Base-by-base conservation (phyloP, 2,888 invertebrate species). In the Tenthredo amoena region DNA sequence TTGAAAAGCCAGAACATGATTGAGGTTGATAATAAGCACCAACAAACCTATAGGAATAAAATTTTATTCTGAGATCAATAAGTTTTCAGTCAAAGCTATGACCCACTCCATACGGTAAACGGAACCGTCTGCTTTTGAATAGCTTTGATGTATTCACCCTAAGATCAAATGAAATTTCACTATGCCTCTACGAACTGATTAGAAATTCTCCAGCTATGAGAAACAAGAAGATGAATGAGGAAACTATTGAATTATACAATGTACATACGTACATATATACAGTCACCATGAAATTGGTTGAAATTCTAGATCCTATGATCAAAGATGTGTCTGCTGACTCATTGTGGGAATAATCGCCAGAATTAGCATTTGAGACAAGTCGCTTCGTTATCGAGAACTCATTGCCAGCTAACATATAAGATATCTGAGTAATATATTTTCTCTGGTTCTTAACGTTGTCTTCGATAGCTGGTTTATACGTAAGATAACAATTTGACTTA, bases 401-500 rank as follows among this genome's bases (percentile, higher is more conserved):
- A 26, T 62, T 62, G 10, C 21, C 62, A 74, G 40, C 4, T 21
- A 43, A 43, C 72, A 71, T 71, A 12, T 18, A 37, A 1, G 5
- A 68, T 68, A 34, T 15, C 37, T 40, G 9, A 37, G 18, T 43
- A 21, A n/a, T 43, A 74, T 74, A 74, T 43, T 18, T 43, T 43
- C 21, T 43, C n/a, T n/a, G 2, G 72, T 43, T 21, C 21, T 43
- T 21, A 40, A 72, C 12, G n/a, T 72, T 37, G 7, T n/a, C 2
- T 43, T 37, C 18, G 2, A 72, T 72, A 72, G 47, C 62, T 3
- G 72, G 72, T 43, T 21, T 77, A 26, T 50, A 55, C 21, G 50
- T 18, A 50, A 31, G 31, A 47, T 77, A 77, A 77, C 34, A 77
- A 77, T 77, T 77, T 18, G 31, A 77, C 31, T 77, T 31, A 26